Evolutionary conservation across 1,140 invertebrate genomes (phyloP).

Genomic region (Hyles euphorbiae): DNA sequence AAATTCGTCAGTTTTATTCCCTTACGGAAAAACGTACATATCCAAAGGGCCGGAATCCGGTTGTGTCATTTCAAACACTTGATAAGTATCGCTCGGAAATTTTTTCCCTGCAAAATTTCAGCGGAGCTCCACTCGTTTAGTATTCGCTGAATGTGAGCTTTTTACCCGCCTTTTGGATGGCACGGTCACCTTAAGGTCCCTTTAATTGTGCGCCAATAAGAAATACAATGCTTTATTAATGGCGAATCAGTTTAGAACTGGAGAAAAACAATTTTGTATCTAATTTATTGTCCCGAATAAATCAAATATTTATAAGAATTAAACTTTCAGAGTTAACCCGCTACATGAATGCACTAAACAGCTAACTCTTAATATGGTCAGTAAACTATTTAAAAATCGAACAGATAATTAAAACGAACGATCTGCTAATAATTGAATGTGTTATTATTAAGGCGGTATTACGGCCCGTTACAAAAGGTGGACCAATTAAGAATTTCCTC

Average conservation of each 20-base stretch:
- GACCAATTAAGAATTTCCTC: conserved; percentile 73
- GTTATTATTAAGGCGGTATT: conserved; percentile 67
- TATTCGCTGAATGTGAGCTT: conserved; percentile 61
- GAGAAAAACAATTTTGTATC: conserved; percentile 11
- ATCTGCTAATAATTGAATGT: conserved; percentile 66
- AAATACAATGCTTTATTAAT: conserved; percentile 62
- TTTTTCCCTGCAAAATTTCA: conserved; percentile 68
- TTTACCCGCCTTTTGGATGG: conserved; percentile 53
- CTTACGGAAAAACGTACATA: conserved; percentile 55
- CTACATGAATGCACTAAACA: not conserved
- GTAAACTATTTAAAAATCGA: conserved; percentile 11
- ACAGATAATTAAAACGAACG: conserved; percentile 65
- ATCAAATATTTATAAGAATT: too few relatives aligned
- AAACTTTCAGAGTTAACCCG: too few relatives aligned
- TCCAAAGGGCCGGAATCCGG: conserved; percentile 65
- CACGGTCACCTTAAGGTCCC: conserved; percentile 66
- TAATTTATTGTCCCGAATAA: not conserved
- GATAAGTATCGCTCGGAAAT: conserved; percentile 67
- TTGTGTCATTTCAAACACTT: conserved; percentile 76
- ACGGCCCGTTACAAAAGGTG: conserved; percentile 67
- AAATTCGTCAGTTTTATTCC: conserved; percentile 75
- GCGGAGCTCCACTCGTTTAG: conserved; percentile 59
- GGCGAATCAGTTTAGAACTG: conserved; percentile 27
- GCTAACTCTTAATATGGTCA: not conserved
- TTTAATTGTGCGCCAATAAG: conserved; percentile 69